phyloP scores from a whole-genome alignment of 2,113 vertebrate species.

The Lamprotornis superbus region DNA sequence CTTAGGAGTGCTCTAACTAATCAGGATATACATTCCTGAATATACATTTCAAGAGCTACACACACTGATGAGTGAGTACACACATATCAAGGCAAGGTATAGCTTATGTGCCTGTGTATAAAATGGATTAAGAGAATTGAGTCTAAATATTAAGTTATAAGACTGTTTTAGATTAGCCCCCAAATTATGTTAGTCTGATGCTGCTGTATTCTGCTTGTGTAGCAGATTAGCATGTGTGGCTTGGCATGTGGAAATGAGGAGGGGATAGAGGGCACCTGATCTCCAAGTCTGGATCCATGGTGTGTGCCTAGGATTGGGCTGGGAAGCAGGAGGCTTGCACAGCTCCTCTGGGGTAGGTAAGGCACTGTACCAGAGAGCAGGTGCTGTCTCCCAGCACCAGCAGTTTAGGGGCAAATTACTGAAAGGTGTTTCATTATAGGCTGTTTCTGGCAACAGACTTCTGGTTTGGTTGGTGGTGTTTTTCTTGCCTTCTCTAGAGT shows the following conservation, averaged over 20 bases:
- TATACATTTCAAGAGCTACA: neutral
- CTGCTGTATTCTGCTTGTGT: neutral
- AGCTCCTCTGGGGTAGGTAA: neutral
- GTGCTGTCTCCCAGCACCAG: neutral
- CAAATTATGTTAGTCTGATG: neutral
- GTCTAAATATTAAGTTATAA: neutral
- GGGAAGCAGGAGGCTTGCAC: neutral
- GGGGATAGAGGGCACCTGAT: neutral
- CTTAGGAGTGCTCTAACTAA: neutral
- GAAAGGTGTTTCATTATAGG: neutral
- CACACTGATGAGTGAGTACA: neutral
- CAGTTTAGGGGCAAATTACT: neutral
- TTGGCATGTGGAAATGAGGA: neutral
- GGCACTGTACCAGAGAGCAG: neutral
- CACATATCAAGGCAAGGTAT: neutral
- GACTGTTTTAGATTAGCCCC: neutral
- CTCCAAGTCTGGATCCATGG: fast-evolving
- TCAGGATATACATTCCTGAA: neutral
- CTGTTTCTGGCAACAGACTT: neutral
- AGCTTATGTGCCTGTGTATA: neutral
- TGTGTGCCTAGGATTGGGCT: neutral
- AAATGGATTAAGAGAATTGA: neutral
- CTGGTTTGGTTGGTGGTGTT: neutral
- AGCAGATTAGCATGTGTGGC: neutral
- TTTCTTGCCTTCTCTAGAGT: neutral